These are phyloP conservation scores for Raja brachyura DNA, from an alignment of 2,113 vertebrate species.

Conservation along the genomic window DNA sequence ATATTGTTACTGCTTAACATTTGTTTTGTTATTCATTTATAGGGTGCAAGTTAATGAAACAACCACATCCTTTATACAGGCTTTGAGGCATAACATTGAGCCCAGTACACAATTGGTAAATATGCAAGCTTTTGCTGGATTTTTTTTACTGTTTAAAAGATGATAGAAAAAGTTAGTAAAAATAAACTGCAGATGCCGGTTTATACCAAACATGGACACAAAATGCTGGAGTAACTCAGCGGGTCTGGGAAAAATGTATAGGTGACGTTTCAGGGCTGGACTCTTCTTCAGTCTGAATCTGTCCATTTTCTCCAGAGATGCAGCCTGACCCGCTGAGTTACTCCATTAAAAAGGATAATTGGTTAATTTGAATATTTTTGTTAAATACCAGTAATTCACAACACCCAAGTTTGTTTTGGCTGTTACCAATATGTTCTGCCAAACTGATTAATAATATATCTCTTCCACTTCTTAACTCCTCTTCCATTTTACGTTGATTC, in stretches of 20 bases:
- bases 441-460: not conserved
- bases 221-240: too few species aligned
- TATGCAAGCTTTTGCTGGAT: not conserved
- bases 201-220: too few species aligned
- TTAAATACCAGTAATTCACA: not conserved
- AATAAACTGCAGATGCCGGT: too few species aligned
- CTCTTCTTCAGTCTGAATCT: too few species aligned
- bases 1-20: not conserved
- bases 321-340: too few species aligned
- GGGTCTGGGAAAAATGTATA: too few species aligned
- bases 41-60: conserved; percentile 41
- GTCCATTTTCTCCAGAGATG: too few species aligned
- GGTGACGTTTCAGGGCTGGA: too few species aligned
- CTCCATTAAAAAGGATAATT: not conserved
- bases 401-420: not conserved
- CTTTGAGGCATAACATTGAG: conserved; percentile 43
- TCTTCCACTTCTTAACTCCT: too few species aligned
- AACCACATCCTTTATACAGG: conserved; percentile 41
- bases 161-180: not conserved
- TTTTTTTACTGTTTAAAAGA: not conserved
- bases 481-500: not conserved
- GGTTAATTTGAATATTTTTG: not conserved
- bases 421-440: not conserved
- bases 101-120: conserved; percentile 47
- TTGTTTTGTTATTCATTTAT: not conserved